Base-by-base conservation (phyloP, 2,888 invertebrate genomes). In the Drosophila eohydei region DNA sequence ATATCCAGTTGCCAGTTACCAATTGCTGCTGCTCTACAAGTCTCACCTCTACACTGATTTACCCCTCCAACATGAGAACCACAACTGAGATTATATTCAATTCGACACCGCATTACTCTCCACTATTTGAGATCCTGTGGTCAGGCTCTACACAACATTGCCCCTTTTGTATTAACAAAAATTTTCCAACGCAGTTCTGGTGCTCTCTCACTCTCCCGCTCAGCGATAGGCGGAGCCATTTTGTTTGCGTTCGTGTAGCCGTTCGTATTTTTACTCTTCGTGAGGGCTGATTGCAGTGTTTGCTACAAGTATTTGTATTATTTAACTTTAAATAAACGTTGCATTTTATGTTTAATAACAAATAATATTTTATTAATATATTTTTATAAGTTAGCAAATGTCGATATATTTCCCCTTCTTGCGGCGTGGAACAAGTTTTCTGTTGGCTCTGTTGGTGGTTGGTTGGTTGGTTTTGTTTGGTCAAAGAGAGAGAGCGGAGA, bases 191-290 rank as follows among this genome's bases (percentile, higher is more conserved):
- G 11, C 41, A 55, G 38, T 58, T 36, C 51, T 52, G 16, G 8
- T 40, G 26, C 21, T 62, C 68, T 58, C 68, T 48, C 46, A 60
- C 56, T 74, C 70, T 74, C 56, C 70, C 51, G 77, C 51, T 59
- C 58, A 61, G 61, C 51, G 77, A 80, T 79, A 80, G 79, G 79
- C 81, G 79, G 79, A 79, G 79, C 81, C 64, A 73, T 56, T 71
- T 67, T 61, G 61, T 32, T 57, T 34, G 69, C 46, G 7, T 58
- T 78, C 80, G 62, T 64, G 61, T 56, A 30, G 40, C 32, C 38
- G 50, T 54, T 65, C 61, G 70, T 55, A 26, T 56, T 51, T 71
- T 62, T 34, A 38, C 28, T 34, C 36, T 50, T 14, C 7, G 43
- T 71, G 80, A 68, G 64, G 43, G 64, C 28, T 28, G 64, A 65